phyloP scores from a whole-genome alignment of 2,888 invertebrate genomes.

The Sphaerophoria taeniata region DNA sequence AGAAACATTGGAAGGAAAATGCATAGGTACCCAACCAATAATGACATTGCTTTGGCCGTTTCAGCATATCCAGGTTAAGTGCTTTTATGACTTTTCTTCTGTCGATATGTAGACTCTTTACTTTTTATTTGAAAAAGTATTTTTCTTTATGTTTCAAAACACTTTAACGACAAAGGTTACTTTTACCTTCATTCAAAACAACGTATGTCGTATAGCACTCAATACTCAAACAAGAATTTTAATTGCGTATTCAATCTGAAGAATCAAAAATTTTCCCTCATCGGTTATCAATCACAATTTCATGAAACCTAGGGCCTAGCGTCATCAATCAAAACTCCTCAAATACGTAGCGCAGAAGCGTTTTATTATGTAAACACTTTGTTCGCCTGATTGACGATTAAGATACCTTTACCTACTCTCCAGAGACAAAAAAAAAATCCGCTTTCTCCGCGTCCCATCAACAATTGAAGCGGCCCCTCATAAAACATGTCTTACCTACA shows the following conservation, averaged over 20 bases:
- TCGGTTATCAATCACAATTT: slow-evolving; percentile 20
- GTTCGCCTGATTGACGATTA: slow-evolving; percentile 12
- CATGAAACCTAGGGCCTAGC: neutral
- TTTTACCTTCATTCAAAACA: no score
- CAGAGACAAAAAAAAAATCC: neutral
- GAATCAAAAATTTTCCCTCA: neutral
- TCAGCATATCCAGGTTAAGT: no score
- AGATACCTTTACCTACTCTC: neutral
- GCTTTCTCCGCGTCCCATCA: neutral
- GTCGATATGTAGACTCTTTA: no score
- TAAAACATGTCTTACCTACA: neutral
- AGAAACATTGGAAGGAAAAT: neutral
- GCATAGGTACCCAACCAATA: no score
- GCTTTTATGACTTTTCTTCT: no score
- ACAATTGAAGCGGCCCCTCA: neutral
- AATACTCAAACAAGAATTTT: neutral
- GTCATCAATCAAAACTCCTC: slow-evolving; percentile 26
- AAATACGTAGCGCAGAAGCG: slow-evolving; percentile 21
- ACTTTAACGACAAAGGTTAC: no score
- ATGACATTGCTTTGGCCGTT: no score
- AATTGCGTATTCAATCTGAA: neutral
- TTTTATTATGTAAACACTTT: slow-evolving; percentile 28
- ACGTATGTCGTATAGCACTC: neutral
- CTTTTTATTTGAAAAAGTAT: no score
- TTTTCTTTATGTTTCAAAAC: no score